phyloP scores from a whole-genome alignment of 2,888 invertebrate genomes.

The Physocephala rufipes region DNA sequence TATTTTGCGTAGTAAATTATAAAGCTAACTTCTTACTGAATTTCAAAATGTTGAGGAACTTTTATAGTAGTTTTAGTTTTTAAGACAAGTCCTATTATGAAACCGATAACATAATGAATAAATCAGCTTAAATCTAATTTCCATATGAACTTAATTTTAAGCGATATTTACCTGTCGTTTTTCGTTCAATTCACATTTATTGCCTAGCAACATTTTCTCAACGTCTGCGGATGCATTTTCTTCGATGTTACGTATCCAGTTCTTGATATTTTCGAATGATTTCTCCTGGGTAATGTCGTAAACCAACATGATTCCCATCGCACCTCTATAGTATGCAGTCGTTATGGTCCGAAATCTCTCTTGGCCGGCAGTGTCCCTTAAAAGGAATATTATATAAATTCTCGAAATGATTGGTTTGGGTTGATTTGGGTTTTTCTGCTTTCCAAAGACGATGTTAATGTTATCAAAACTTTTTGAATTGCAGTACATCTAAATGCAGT shows the following conservation, averaged over 20 bases:
- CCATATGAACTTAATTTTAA: too few relatives aligned
- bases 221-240: slow-evolving; percentile 99
- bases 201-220: slow-evolving; percentile 98
- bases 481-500: too few relatives aligned
- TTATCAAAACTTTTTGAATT: too few relatives aligned
- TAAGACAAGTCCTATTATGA: too few relatives aligned
- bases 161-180: slow-evolving; percentile 78
- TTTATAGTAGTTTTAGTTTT: too few relatives aligned
- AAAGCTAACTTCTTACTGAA: too few relatives aligned
- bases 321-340: slow-evolving; percentile 99
- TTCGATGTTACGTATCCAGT: slow-evolving; percentile 99
- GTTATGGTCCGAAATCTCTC: slow-evolving; percentile 99
- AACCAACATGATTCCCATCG: slow-evolving; percentile 99
- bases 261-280: slow-evolving; percentile 98
- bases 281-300: slow-evolving; percentile 99
- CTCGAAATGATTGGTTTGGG: too few relatives aligned
- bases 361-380: slow-evolving; percentile 98
- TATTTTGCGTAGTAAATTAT: too few relatives aligned
- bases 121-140: too few relatives aligned
- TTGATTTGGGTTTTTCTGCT: neutral
- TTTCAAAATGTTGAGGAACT: too few relatives aligned
- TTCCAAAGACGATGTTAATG: neutral
- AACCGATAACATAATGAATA: too few relatives aligned
- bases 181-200: slow-evolving; percentile 98
- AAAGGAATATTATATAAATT: too few relatives aligned